Base-by-base conservation (phyloP, 2,888 invertebrate species). In the Pandemis heparana region DNA sequence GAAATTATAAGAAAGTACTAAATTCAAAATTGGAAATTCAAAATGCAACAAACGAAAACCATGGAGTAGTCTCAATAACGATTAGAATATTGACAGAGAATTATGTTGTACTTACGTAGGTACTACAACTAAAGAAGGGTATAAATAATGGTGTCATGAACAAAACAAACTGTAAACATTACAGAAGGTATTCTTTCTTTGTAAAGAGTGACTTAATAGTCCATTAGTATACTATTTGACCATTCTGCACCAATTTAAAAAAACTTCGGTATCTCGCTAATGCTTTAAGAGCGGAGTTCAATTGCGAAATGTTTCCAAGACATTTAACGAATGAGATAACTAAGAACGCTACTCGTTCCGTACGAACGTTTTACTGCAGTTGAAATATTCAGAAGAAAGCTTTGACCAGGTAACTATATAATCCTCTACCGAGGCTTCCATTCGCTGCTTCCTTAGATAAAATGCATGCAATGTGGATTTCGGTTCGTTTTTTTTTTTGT, bases 361-460 rank as follows among this genome's bases (percentile, higher is more conserved):
- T 74, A 69, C 70, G 74, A 65, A 69, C 74, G 74, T 60, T 74
- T 72, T 70, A 70, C 74, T 74, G 69, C 74, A 74, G 64, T 51
- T 74, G 70, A 74, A 74, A 74, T 74, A 74, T 74, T 74, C 74
- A 74, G 65, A 74, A 74, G 74, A 74, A 70, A 74, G 74, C 74
- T 74, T 74, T 70, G 70, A 74, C 53, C 74, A 64, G 70, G 74
- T 74, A 74, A 74, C 74, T 74, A 61, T 61, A 70, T 74, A 74
- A 74, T 74, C 65, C 70, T 60, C 43, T 60, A 18, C 64, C 9
- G 64, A 74, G 70, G 60, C 43, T 59, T 65, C 64, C 73, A 70
- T 65, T 70, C 61, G 60, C 74, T 74, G 63, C 65, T 69, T 74
- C 65, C 61, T 69, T 51, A 51, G 32, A 53, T 74, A 70, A 74